Conservation (phyloP, 2,797 vertebrate genomes). For the Gymnoscopelus braueri region DNA sequence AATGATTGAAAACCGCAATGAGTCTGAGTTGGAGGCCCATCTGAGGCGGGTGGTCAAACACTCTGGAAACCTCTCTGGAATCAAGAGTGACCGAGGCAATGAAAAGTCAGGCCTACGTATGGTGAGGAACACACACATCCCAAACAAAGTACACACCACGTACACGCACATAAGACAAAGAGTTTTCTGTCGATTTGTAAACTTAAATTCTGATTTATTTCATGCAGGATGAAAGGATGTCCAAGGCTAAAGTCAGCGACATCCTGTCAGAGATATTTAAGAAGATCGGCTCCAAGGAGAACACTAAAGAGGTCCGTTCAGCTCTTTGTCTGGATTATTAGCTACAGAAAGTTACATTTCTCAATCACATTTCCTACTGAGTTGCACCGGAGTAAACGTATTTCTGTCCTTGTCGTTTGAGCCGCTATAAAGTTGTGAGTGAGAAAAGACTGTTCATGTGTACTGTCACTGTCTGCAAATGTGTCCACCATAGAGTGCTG, state of each 20-base stretch:
- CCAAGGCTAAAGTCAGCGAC: constrained; percentile 96
- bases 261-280: constrained; percentile 98
- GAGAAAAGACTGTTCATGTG: too few species aligned
- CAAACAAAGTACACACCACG: constrained; percentile 33
- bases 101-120: constrained; percentile 89
- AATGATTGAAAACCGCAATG: constrained; percentile 98
- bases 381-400: too few species aligned
- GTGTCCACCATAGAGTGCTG: too few species aligned
- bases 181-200: neutral
- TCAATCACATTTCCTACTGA: too few species aligned
- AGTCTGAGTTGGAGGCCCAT: constrained; percentile 94
- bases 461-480: too few species aligned
- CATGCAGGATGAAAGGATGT: constrained; percentile 91
- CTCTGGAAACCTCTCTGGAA: constrained; percentile 85
- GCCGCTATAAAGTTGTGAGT: too few species aligned
- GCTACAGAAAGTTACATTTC: neutral
- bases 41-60: constrained; percentile 92
- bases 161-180: neutral
- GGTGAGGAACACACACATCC: constrained; percentile 67
- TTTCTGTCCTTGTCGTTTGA: too few species aligned
- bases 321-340: neutral
- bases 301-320: constrained; percentile 92
- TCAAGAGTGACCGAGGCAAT: constrained; percentile 89
- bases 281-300: constrained; percentile 99
- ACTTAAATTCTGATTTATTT: constrained; percentile 8